Percentiles rank a stretch among this genome's conserved stretches.
phyloP scores from a whole-genome alignment of 2,888 invertebrate genomes.

The Pemphredon lugubris region DNA sequence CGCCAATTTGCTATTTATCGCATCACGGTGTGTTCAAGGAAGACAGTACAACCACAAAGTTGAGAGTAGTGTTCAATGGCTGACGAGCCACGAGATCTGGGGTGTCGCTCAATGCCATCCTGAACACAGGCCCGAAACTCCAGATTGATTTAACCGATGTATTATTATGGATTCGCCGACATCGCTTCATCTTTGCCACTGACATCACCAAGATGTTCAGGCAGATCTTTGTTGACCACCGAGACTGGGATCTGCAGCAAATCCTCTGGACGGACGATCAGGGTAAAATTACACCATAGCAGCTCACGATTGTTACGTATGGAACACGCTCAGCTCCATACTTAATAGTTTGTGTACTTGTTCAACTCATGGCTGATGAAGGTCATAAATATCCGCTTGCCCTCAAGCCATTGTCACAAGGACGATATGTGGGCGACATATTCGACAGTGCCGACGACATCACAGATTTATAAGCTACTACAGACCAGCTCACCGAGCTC shows the following conservation, averaged over 20 bases:
- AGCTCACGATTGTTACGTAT: neutral
- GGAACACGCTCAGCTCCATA: neutral
- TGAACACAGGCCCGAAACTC: slow-evolving; percentile 1
- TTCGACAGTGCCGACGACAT: neutral
- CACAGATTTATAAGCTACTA: neutral
- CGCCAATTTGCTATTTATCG: no score
- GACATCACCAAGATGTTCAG: slow-evolving; percentile 18
- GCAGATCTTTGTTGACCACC: slow-evolving; percentile 2
- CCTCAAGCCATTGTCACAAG: neutral
- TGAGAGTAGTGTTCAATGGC: slow-evolving; percentile 17
- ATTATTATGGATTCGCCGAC: neutral
- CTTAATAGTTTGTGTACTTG: neutral
- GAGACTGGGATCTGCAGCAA: slow-evolving; percentile 6
- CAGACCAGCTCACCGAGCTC: neutral
- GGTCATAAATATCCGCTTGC: neutral
- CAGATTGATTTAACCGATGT: neutral
- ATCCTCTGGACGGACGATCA: slow-evolving; percentile 2
- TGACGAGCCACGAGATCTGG: neutral
- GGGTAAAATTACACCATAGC: neutral
- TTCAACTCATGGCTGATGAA: neutral
- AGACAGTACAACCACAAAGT: neutral
- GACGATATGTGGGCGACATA: slow-evolving; percentile 1
- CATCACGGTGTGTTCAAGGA: no score
- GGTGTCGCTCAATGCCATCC: neutral
- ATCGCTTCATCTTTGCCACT: neutral